Base-by-base conservation (phyloP, 2,113 vertebrate species). In the Coptodon rendalli region DNA sequence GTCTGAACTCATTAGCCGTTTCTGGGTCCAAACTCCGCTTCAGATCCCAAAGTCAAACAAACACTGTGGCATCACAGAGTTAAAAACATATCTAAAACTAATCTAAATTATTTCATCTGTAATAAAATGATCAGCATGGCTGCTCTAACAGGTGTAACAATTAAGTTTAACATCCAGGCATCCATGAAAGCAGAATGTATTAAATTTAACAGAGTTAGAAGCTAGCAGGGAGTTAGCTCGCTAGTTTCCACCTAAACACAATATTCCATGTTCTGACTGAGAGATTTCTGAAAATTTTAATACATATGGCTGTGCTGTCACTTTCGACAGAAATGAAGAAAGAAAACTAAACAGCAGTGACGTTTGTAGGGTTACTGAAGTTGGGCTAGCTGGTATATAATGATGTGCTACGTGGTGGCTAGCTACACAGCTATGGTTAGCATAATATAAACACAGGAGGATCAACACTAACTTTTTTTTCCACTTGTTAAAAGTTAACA, bases 271-370 rank as follows among this genome's bases (percentile, higher is more conserved):
- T 66, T 66, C 34, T 38, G 34, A 38, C 34, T 2, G 61, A 66
- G 34, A 7, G 0, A 22, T 38, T 66, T 38, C 61, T 38, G 34
- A 38, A 38, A 66, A 38, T 3, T 12, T 0, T n/a, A 2, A 38
- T 12, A 66, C 17, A 12, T 66, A 7, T 3, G 38, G 61, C 0
- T 38, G 19, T 38, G 34, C 10, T 66, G 6, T 66, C 34, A 66
- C 34, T 66, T 66, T 38, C 0, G 0, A 22, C 61, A 66, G 38
- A 38, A 66, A 12, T 0, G 2, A 66, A 38, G 17, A 66, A 36
- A n/a, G 0, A 38, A 66, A 66, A 36, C 17, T 63, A 36, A 63
- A 66, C 3, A 38, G 6, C 34, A 22, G 10, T 66, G 61, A 66
- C 0, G 0, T 66, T 38, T 66, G 17, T 38, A 66, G 34, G 34